phyloP scores from a whole-genome alignment of 2,113 vertebrate genomes.

The Rana temporaria region DNA sequence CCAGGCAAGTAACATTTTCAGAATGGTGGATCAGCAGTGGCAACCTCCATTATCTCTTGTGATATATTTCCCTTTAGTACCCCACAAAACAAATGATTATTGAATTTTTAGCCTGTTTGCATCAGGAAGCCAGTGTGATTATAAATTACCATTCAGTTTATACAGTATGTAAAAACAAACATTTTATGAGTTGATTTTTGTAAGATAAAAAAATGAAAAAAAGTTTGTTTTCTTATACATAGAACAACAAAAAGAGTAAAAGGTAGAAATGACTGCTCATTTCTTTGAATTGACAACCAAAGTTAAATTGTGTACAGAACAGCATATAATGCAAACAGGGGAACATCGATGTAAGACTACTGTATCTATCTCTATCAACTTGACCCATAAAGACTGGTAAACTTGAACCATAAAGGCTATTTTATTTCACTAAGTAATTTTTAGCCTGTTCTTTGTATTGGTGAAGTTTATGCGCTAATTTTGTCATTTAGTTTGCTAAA shows the following conservation, averaged over 20 bases:
- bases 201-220: background rate
- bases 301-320: background rate
- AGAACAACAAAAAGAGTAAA: background rate
- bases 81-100: no score
- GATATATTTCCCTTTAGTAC: no score
- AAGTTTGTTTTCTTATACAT: background rate
- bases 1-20: no score
- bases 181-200: background rate
- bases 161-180: background rate
- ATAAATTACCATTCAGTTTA: no score
- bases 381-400: background rate
- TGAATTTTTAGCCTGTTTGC: no score
- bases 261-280: background rate
- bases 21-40: no score
- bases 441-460: slow-evolving; percentile 18
- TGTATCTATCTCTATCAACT: slow-evolving; percentile 4
- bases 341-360: background rate
- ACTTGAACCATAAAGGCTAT: background rate
- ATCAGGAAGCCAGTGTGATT: no score
- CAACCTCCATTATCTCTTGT: no score
- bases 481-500: slow-evolving; percentile 16
- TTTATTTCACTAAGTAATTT: slow-evolving; percentile 5
- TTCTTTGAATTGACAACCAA: background rate
- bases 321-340: slow-evolving; percentile 18
- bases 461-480: slow-evolving; percentile 19